Percentiles rank a stretch among this genome's conserved stretches.
These are phyloP conservation scores for Macrosteles quadrilineatus DNA, from an alignment of 1,140 invertebrate species.

Conservation along the genomic window DNA sequence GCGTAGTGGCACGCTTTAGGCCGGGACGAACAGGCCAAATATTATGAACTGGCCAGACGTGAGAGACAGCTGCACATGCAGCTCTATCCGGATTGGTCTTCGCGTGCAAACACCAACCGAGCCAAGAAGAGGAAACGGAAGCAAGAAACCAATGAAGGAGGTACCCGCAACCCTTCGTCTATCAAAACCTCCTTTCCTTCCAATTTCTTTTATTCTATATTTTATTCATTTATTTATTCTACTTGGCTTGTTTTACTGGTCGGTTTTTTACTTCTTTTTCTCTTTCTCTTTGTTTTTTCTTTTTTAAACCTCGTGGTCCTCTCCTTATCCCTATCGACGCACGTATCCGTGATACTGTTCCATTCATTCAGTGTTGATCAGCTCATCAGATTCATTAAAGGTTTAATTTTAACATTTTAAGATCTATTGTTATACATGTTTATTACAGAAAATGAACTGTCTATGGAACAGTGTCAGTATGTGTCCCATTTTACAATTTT, in stretches of 20 bases:
- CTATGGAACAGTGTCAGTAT: slow-evolving; percentile 33
- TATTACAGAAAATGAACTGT: not conserved
- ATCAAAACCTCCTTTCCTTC: slow-evolving; percentile 54
- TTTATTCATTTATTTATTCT: slow-evolving; percentile 20
- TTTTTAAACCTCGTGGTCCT: not conserved
- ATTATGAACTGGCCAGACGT: slow-evolving; percentile 98
- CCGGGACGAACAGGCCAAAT: slow-evolving; percentile 98
- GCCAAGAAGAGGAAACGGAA: slow-evolving; percentile 99
- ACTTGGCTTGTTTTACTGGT: slow-evolving; percentile 39
- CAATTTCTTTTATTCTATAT: slow-evolving; percentile 34
- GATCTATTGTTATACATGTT: not conserved
- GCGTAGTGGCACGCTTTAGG: slow-evolving; percentile 96
- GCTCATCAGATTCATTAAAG: not conserved
- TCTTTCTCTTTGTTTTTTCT: slow-evolving; percentile 35
- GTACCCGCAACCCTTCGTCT: slow-evolving; percentile 58
- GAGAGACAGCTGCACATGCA: slow-evolving; percentile 98
- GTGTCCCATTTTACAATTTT: slow-evolving; percentile 33
- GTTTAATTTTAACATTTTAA: slow-evolving; percentile 22
- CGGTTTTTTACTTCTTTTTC: slow-evolving; percentile 40
- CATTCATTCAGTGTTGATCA: slow-evolving; percentile 18
- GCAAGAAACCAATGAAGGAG: slow-evolving; percentile 96
- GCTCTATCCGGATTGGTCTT: slow-evolving; percentile 99
- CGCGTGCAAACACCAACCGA: slow-evolving; percentile 95
- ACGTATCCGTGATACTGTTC: slow-evolving; percentile 29
- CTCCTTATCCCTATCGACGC: not conserved